These are phyloP conservation scores for Bubo scandiacus DNA, from an alignment of 2,113 vertebrate species.

Conservation along the genomic window DNA sequence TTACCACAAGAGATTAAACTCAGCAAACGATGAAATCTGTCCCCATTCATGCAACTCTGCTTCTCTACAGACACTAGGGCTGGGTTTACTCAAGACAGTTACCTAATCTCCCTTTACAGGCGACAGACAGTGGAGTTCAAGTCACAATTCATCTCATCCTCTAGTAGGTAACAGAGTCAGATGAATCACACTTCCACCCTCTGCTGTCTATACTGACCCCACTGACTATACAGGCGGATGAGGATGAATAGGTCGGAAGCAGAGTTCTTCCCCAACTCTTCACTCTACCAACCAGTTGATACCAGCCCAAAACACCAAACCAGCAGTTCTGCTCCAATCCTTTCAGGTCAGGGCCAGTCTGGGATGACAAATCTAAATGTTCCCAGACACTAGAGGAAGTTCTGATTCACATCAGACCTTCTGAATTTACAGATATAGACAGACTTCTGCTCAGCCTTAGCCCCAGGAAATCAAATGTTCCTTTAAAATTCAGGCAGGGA, in stretches of 20 bases:
- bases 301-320: background rate
- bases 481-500: background rate
- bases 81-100: background rate
- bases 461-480: background rate
- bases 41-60: background rate
- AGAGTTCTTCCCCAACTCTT: background rate
- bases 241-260: background rate
- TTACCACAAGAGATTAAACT: background rate
- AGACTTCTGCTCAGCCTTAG: background rate
- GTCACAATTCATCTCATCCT: background rate
- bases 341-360: background rate
- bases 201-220: background rate
- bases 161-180: background rate
- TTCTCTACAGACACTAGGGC: background rate
- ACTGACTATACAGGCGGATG: background rate
- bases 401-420: background rate
- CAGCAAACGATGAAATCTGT: background rate
- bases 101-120: background rate
- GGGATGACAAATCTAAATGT: background rate
- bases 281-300: background rate
- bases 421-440: background rate
- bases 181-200: background rate
- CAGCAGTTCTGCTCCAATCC: background rate
- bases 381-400: background rate
- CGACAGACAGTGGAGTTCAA: background rate